These are phyloP conservation scores for Propithecus deckenii DNA, from an alignment of 2,797 vertebrate species.

Conservation along the genomic window DNA sequence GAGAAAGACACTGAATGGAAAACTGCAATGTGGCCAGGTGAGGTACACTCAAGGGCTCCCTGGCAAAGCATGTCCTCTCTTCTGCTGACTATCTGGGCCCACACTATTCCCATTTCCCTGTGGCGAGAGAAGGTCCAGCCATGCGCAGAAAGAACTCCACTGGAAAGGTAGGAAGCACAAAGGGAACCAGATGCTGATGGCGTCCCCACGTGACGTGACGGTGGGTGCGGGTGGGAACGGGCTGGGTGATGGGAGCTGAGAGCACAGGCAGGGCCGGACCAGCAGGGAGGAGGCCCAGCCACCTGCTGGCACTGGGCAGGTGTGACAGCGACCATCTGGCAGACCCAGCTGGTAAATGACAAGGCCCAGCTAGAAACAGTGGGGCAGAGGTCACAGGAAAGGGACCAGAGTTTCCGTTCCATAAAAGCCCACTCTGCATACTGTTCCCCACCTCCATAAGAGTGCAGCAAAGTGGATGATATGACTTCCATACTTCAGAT, in stretches of 20 bases:
- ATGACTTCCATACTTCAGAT: background rate
- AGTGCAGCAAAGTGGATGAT: background rate
- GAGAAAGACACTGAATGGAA: background rate
- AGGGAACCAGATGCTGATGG: background rate
- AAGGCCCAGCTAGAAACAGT: background rate
- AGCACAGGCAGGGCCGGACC: background rate
- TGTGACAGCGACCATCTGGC: background rate
- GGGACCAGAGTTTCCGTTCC: background rate
- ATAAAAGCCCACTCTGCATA: background rate
- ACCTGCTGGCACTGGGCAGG: background rate
- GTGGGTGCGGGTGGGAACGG: too few species aligned
- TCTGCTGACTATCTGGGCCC: fast-evolving
- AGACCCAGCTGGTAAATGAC: background rate
- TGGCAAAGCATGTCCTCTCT: background rate
- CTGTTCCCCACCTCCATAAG: background rate
- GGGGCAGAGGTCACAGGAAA: background rate
- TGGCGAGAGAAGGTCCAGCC: background rate
- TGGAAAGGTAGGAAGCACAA: background rate
- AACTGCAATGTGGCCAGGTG: background rate
- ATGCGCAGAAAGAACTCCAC: background rate
- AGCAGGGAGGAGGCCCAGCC: background rate
- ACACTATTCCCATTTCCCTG: background rate
- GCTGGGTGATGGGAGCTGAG: background rate
- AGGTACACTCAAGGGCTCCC: fast-evolving
- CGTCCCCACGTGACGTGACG: fast-evolving